These are phyloP conservation scores for Chinchilla lanigera DNA, from an alignment of 2,113 vertebrate species.

Conservation along the genomic window DNA sequence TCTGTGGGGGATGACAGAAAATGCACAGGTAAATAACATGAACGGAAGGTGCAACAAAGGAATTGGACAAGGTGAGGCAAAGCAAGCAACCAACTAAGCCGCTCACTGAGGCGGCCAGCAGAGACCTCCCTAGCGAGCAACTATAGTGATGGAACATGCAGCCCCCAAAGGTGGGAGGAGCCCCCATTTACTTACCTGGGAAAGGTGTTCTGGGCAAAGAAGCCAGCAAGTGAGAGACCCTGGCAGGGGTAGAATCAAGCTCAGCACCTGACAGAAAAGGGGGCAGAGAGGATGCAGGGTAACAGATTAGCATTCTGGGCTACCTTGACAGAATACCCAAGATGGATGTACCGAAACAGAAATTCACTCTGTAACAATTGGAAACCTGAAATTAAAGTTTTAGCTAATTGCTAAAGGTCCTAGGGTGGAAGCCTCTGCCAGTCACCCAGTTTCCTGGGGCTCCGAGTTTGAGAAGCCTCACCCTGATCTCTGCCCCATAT, in stretches of 20 bases:
- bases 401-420: neutral
- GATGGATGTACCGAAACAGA: neutral
- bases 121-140: neutral
- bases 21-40: neutral
- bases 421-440: neutral
- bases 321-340: neutral
- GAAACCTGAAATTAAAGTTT: neutral
- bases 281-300: neutral
- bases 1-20: neutral
- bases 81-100: neutral
- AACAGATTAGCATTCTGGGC: neutral
- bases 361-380: neutral
- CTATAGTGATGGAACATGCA: neutral
- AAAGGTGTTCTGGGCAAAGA: neutral
- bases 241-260: neutral
- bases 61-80: neutral
- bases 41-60: neutral
- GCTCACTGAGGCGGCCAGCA: neutral
- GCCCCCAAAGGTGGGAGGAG: neutral
- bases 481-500: neutral
- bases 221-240: too few species aligned
- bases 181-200: neutral
- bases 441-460: too few species aligned
- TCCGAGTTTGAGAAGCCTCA: accelerated
- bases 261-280: neutral